Evolutionary conservation across 2,888 invertebrate species (phyloP), one percentile per base, ranked within the genome.

Genomic region (Drosophila kanekoi): DNA sequence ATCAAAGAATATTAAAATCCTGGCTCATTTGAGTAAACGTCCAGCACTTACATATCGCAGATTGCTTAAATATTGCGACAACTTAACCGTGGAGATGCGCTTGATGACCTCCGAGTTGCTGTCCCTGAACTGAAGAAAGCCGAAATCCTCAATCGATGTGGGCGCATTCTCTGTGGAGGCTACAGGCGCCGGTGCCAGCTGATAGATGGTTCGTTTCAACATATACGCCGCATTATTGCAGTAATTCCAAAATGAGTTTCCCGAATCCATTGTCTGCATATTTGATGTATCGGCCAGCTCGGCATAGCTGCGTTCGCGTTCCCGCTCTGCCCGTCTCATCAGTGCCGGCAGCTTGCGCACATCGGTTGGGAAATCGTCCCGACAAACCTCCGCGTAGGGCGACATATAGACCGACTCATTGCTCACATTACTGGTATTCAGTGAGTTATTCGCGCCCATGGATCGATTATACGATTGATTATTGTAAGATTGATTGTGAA

Each of bases 21-120:
- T 9, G 4, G 8, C 8, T 14, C 3, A 23, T 14, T 32, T 20
- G 2, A 9, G 5, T 6, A 0, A 33, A 16, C 11, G n/a, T 6
- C 4, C 9, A 10, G 16, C 2, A 86, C 92, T 90, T 91, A 95
- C 96, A 93, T 95, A 95, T 75, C 96, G 93, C 74, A 97, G 92
- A 93, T 96, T 96, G 71, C 96, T 95, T 78, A 96, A 95, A 95
- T 96, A 97, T 91, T 96, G 95, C 62, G 95, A 96, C 56, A 97
- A 93, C 78, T 94, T 94, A 63, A 93, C 94, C 20, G 95, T 94
- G 16, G 92, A 91, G 60, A 92, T 91, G 37, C 91, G 90, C 58
- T 91, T 91, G 13, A 93, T 92, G 14, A 92, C 85, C 69, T 93
- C 92, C 0, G 93, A 92, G 76, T 92, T 91, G 53, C 90, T 89